These are phyloP conservation scores for Bombus affinis DNA, from an alignment of 1,140 invertebrate species.

Conservation along the genomic window DNA sequence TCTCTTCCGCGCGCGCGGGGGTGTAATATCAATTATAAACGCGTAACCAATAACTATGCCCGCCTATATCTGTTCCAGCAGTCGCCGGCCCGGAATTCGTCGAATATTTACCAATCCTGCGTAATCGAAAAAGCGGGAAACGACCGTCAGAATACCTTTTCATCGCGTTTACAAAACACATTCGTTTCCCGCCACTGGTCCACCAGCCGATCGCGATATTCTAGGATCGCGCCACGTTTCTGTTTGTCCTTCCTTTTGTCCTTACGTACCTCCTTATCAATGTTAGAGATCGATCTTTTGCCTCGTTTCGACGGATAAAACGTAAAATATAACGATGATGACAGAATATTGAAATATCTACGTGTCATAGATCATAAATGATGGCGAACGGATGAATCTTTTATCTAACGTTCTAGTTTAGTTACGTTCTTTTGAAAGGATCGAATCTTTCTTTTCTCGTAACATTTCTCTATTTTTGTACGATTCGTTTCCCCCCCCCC, in stretches of 20 bases:
- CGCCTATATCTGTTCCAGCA: conserved; percentile 23
- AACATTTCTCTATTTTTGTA: not conserved
- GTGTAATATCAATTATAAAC: conserved; percentile 69
- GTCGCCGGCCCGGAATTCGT: conserved; percentile 50
- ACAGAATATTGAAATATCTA: not conserved
- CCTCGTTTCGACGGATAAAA: not conserved
- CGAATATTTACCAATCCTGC: conserved; percentile 67
- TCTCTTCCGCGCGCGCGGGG: conserved; percentile 19
- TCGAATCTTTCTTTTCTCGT: too few relatives aligned
- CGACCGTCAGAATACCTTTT: conserved; percentile 48
- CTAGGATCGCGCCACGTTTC: not conserved
- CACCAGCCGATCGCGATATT: not conserved
- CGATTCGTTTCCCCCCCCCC: not conserved
- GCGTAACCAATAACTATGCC: conserved; percentile 65
- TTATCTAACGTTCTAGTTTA: too few relatives aligned
- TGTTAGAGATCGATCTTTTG: not conserved
- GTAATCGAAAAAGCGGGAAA: conserved; percentile 61
- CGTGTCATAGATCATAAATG: not conserved
- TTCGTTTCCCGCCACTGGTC: conserved; percentile 37
- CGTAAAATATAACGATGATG: too few relatives aligned
- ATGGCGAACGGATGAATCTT: not conserved
- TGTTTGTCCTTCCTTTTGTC: not conserved
- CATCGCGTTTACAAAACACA: conserved; percentile 65
- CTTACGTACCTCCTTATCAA: not conserved
- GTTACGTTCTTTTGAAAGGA: too few relatives aligned